phyloP scores from a whole-genome alignment of 1,140 invertebrate species.

The Drosophila elegans region DNA sequence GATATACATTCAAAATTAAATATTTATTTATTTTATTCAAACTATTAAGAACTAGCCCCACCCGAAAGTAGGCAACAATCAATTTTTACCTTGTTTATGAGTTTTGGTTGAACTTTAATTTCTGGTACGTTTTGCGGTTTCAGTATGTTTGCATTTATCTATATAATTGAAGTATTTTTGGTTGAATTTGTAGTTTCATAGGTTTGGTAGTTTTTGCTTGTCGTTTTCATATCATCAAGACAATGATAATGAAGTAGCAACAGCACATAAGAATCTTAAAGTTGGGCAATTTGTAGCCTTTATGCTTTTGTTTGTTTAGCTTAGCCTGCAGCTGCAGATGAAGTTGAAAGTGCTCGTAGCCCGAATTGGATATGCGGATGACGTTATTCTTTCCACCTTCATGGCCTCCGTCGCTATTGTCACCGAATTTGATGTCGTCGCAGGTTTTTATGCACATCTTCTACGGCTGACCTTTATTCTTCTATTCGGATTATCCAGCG shows the following conservation, averaged over 20 bases:
- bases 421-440: slow-evolving; percentile 54
- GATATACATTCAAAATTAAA: no score
- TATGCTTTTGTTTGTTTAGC: slow-evolving; percentile 42
- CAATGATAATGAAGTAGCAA: slow-evolving; percentile 71
- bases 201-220: slow-evolving; percentile 2
- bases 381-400: slow-evolving; percentile 46
- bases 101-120: slow-evolving; percentile 20
- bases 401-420: slow-evolving; percentile 35
- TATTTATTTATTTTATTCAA: background rate
- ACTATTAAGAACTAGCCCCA: background rate
- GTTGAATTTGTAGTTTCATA: background rate
- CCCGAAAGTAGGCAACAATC: slow-evolving; percentile 35
- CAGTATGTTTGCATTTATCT: slow-evolving; percentile 3
- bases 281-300: slow-evolving; percentile 57
- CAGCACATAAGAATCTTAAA: slow-evolving; percentile 74
- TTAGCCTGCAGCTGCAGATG: slow-evolving; percentile 60
- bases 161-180: slow-evolving; percentile 8
- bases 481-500: slow-evolving; percentile 30
- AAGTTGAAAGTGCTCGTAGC: slow-evolving; percentile 38
- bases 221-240: slow-evolving; percentile 56
- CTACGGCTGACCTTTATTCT: slow-evolving; percentile 48
- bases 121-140: slow-evolving; percentile 7
- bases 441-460: slow-evolving; percentile 79
- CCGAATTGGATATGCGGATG: slow-evolving; percentile 29
- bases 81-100: slow-evolving; percentile 20